Base-by-base conservation (phyloP, 2,888 invertebrate genomes). In the Drosophila rubida region DNA sequence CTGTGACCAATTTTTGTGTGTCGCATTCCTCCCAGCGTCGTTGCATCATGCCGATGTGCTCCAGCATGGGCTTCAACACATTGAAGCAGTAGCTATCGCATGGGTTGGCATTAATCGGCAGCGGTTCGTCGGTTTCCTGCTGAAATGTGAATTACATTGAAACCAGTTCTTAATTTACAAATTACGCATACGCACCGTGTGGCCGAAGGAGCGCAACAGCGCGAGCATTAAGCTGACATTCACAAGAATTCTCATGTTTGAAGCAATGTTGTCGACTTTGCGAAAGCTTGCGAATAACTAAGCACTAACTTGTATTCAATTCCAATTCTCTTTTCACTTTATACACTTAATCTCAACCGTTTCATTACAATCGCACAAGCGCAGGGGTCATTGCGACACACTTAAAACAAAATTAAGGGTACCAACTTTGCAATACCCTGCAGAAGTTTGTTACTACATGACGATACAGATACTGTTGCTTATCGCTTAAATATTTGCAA, bases 31-130 rank as follows among this genome's bases (percentile, higher is more conserved):
- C 19, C 68, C 32, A 66, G 7, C 32, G 30, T 13, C 39, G 32
- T 5, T 60, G 53, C 45, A 66, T 39, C 0, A 25, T 4, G 0
- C 8, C 4, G 0, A 67, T 50, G 8, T 68, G 68, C 0, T 68
- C 68, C 49, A 68, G 7, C 54, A 67, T 41, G 16, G 69, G 68
- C 16, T 46, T 50, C 1, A 69, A 7, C 4, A 42, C 42, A 35
- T 67, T 51, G 3, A 42, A 48, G 30, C 69, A 69, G 9, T 60
- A 61, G 1, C 16, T 35, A 37, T 37, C 61, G 11, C 68, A 61
- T 0, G n/a, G 27, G 7, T n/a, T 11, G 2, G 16, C 44, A 4
- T n/a, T 25, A 9, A 19, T 13, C 30, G 22, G 22, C 22, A 51
- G 2, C 3, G 19, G 6, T 14, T 22, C 13, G 9, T 19, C 30